Percentiles rank a stretch among this genome's conserved stretches.
Conservation (phyloP, 2,797 vertebrate genomes). For the Eremophila alpestris region DNA sequence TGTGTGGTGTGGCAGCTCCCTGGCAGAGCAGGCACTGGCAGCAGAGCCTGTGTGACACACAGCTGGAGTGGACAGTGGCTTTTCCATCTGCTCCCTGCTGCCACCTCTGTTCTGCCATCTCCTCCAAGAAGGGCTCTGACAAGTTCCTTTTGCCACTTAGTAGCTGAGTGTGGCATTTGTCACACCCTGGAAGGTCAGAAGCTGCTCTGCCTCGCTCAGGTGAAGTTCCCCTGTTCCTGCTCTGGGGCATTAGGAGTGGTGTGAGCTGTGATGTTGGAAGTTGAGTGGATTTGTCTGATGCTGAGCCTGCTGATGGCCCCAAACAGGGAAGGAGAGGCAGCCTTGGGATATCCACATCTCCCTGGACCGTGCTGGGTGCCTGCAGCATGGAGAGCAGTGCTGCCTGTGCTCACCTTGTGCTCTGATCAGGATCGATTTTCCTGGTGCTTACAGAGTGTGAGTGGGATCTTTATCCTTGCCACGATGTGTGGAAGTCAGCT, state of each 20-base stretch:
- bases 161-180: background rate
- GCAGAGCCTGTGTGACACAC: background rate
- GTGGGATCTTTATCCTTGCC: background rate
- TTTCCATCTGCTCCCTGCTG: background rate
- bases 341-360: accelerated
- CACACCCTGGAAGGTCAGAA: background rate
- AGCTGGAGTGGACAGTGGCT: background rate
- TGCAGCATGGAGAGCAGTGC: accelerated
- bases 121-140: background rate
- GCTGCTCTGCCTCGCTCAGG: background rate
- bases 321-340: accelerated
- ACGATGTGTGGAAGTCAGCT: background rate
- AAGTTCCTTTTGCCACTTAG: background rate
- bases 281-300: accelerated
- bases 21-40: accelerated
- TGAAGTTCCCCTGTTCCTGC: background rate
- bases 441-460: background rate
- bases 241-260: accelerated
- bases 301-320: background rate
- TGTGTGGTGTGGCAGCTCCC: background rate
- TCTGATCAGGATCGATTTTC: background rate
- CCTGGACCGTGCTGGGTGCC: background rate
- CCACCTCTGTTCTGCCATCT: accelerated
- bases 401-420: background rate
- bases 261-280: background rate